phyloP scores from a whole-genome alignment of 2,888 invertebrate genomes.

The Cantharis rufa region DNA sequence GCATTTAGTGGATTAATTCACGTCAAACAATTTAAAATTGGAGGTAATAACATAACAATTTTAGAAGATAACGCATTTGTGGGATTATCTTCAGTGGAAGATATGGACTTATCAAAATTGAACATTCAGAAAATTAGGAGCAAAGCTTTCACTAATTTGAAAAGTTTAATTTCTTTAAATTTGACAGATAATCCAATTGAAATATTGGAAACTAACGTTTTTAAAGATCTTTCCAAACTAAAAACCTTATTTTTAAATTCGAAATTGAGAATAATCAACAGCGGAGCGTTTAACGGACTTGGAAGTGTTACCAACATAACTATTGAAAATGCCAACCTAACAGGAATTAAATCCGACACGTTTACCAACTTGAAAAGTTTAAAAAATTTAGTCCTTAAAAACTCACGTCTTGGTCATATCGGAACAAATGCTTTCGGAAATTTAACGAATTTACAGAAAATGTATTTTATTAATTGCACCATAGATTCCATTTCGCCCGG shows the following conservation, averaged over 20 bases:
- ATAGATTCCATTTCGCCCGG: background rate
- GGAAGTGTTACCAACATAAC: background rate
- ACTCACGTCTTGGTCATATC: background rate
- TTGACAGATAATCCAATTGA: background rate
- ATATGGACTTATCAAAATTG: background rate
- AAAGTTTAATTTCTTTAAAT: background rate
- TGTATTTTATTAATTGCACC: background rate
- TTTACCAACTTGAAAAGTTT: background rate
- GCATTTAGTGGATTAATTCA: background rate
- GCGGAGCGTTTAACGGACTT: background rate
- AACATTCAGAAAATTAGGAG: background rate
- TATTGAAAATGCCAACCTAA: background rate
- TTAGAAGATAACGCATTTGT: background rate
- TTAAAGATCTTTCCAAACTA: background rate
- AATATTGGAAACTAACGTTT: background rate
- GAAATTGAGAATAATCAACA: background rate
- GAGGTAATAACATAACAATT: background rate
- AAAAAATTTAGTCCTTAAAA: background rate
- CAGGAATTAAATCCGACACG: background rate
- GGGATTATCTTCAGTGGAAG: background rate
- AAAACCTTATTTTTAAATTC: background rate
- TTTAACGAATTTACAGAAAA: background rate
- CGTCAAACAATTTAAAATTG: background rate
- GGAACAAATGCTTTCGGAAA: background rate
- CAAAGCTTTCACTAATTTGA: background rate